phyloP scores from a whole-genome alignment of 2,113 vertebrate species.

The Ceyx cyanopectus region DNA sequence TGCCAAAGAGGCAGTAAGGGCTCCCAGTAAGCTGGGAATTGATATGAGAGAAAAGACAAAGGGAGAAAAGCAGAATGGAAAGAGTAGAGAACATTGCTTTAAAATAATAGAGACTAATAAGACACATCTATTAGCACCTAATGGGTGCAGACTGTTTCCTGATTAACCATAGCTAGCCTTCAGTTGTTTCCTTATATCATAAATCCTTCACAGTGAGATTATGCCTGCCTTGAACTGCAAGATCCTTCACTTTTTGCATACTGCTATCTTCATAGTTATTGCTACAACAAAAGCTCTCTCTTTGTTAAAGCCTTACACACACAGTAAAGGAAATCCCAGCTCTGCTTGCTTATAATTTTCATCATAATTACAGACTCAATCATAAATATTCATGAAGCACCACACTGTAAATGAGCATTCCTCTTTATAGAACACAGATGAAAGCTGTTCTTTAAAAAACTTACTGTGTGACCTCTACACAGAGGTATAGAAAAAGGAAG shows the following conservation, averaged over 20 bases:
- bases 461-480: background rate
- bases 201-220: background rate
- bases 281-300: background rate
- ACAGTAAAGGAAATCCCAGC: background rate
- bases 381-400: slow-evolving; percentile 10
- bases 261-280: background rate
- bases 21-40: background rate
- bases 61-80: background rate
- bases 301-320: background rate
- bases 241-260: background rate
- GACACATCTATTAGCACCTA: background rate
- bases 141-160: background rate
- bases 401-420: background rate
- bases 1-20: slow-evolving; percentile 5
- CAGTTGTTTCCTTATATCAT: background rate
- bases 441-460: background rate
- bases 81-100: background rate
- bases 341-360: background rate
- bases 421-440: background rate
- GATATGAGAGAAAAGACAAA: background rate
- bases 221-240: background rate
- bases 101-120: background rate
- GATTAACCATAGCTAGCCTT: slow-evolving; percentile 4
- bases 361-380: background rate
- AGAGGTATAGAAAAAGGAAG: background rate